Evolutionary conservation across 2,113 vertebrate species (phyloP).

Genomic region (Ceyx melanurus): DNA sequence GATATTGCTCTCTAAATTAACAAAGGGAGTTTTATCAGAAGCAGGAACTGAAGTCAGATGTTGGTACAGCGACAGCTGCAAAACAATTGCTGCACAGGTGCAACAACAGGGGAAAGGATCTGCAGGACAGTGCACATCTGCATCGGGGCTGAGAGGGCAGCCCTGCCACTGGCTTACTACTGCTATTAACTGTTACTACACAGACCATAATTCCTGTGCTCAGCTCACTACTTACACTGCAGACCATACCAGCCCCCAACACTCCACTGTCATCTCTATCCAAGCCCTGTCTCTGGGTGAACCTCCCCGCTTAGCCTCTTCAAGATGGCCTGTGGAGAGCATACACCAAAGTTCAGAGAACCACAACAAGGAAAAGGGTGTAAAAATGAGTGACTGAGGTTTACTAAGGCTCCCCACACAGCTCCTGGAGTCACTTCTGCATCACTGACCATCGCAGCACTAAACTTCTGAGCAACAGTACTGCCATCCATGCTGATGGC

Average conservation of each 20-base stretch:
- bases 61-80: conserved; percentile 44
- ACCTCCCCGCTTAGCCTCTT: background rate
- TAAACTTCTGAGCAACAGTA: background rate
- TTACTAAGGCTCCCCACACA: background rate
- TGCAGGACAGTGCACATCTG: background rate
- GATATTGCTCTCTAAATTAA: conserved; percentile 66
- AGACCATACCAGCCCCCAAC: background rate
- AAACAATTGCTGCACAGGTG: conserved; percentile 41
- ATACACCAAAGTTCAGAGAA: background rate
- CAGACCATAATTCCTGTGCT: background rate
- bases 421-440: background rate
- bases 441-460: background rate
- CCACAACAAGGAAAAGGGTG: background rate
- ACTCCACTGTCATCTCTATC: background rate
- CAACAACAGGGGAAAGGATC: conserved; percentile 14
- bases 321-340: background rate
- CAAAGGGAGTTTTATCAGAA: conserved; percentile 61
- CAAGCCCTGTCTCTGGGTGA: background rate
- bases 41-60: conserved; percentile 60
- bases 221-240: background rate
- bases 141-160: background rate
- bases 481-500: background rate
- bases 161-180: background rate
- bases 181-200: background rate
- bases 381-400: background rate